A percentile compares a stretch with the other conserved stretches of the same genome.
These are phyloP conservation scores for Carpatolechia fugitivella DNA, from an alignment of 2,888 invertebrate genomes.

Conservation along the genomic window DNA sequence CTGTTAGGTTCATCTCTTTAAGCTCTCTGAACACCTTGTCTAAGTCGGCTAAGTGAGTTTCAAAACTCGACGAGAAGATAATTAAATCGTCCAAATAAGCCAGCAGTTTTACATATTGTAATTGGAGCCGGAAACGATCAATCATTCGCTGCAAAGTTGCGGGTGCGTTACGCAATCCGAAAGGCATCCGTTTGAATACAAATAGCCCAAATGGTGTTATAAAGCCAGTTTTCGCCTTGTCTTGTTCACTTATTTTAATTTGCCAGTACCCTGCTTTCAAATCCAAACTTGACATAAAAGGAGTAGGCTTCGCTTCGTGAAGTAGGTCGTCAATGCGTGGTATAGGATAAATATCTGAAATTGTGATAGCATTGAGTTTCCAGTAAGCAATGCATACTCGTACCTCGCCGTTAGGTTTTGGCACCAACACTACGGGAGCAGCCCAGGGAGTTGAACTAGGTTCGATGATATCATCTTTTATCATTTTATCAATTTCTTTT, in stretches of 20 bases:
- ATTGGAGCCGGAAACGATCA: slow-evolving; percentile 19
- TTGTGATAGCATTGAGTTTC: slow-evolving; percentile 20
- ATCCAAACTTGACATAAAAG: slow-evolving; percentile 39
- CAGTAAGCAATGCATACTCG: slow-evolving; percentile 10
- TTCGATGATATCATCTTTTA: slow-evolving; percentile 4
- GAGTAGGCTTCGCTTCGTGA: slow-evolving; percentile 35
- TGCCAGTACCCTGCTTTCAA: slow-evolving; percentile 42
- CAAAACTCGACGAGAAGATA: slow-evolving; percentile 25
- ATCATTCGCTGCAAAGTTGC: slow-evolving; percentile 29
- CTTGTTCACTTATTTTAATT: slow-evolving; percentile 28
- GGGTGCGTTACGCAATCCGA: slow-evolving; percentile 31
- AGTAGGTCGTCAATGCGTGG: slow-evolving; percentile 31
- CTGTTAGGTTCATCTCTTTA: slow-evolving; percentile 24
- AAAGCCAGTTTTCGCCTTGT: slow-evolving; percentile 39
- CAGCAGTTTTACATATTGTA: slow-evolving; percentile 19
- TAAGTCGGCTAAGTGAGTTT: slow-evolving; percentile 26
- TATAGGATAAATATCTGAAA: slow-evolving; percentile 20
- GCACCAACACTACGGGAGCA: slow-evolving; percentile 26
- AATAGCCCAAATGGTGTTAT: slow-evolving; percentile 40
- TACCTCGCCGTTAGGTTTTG: slow-evolving; percentile 21
- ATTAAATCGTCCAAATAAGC: slow-evolving; percentile 32
- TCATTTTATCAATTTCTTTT: slow-evolving; percentile 12
- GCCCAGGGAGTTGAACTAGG: not conserved
- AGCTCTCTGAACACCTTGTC: slow-evolving; percentile 24
- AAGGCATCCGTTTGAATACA: slow-evolving; percentile 39